Conservation (phyloP, 2,113 vertebrate genomes). For the Lepus europaeus region DNA sequence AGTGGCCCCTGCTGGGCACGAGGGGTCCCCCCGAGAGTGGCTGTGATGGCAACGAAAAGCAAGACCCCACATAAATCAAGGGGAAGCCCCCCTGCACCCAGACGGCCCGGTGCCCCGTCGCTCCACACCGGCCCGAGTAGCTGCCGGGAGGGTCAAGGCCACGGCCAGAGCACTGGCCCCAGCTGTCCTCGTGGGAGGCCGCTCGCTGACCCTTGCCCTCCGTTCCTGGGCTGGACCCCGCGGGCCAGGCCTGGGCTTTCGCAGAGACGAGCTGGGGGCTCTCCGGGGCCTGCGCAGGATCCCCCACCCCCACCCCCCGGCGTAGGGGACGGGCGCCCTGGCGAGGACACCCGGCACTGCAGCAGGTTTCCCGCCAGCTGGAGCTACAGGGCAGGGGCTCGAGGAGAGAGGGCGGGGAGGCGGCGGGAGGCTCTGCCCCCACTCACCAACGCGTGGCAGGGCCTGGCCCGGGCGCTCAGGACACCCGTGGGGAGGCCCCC, state of each 20-base stretch:
- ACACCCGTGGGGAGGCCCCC: neutral
- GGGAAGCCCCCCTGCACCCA: neutral
- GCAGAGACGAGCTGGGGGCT: neutral
- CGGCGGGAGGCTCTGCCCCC: neutral
- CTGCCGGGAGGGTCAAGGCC: slow-evolving; percentile 34
- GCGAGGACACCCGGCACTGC: neutral
- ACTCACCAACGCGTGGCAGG: neutral
- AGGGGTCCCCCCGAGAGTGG: fast-evolving
- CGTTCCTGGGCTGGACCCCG: neutral
- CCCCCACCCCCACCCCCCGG: no score
- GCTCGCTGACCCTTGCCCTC: slow-evolving; percentile 34
- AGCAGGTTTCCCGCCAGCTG: neutral
- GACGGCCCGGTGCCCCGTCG: no score
- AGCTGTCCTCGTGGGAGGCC: neutral
- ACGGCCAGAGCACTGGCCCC: neutral
- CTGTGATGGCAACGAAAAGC: fast-evolving
- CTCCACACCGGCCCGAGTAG: fast-evolving
- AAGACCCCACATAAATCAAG: neutral
- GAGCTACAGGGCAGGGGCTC: neutral
- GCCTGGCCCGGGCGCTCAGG: neutral
- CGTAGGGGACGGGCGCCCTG: neutral
- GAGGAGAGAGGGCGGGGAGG: neutral
- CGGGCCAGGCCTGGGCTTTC: neutral
- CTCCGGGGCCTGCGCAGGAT: no score
- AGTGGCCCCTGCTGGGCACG: fast-evolving